Conservation (phyloP, 1,140 invertebrate species). For the Megathymus violae region DNA sequence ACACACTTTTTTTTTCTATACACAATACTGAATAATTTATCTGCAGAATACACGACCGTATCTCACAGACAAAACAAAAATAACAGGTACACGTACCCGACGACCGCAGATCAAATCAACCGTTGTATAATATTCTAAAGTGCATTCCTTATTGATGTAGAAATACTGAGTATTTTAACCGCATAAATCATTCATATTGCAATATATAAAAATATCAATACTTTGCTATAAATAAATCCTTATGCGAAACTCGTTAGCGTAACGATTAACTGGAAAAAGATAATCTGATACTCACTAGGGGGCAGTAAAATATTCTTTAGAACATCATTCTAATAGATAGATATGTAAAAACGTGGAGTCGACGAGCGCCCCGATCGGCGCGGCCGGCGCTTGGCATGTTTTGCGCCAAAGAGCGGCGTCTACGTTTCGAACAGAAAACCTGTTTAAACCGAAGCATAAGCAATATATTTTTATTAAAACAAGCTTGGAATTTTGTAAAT, state of each 20-base stretch:
- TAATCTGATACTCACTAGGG: too few relatives aligned
- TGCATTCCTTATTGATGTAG: slow-evolving; percentile 16
- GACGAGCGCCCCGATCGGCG: not conserved
- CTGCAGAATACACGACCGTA: not conserved
- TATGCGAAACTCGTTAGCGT: not conserved
- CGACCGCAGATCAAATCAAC: not conserved
- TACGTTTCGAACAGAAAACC: not conserved
- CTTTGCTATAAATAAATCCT: slow-evolving; percentile 20
- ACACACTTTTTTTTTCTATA: too few relatives aligned
- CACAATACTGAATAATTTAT: not conserved
- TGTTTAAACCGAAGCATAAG: not conserved
- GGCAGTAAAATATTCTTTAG: not conserved
- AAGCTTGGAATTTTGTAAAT: too few relatives aligned
- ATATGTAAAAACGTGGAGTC: slow-evolving; percentile 4
- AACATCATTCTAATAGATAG: not conserved
- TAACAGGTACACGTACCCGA: slow-evolving; percentile 5
- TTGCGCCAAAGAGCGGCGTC: slow-evolving; percentile 4
- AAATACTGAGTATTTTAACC: slow-evolving; percentile 26
- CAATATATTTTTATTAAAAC: not conserved
- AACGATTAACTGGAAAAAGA: slow-evolving; percentile 2
- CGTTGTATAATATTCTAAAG: slow-evolving; percentile 11
- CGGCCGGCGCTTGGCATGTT: not conserved
- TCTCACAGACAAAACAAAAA: slow-evolving; percentile 21
- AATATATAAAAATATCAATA: slow-evolving; percentile 29
- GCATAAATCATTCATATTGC: slow-evolving; percentile 17